Conservation (phyloP, 2,113 vertebrate genomes). For the Serinus canaria region DNA sequence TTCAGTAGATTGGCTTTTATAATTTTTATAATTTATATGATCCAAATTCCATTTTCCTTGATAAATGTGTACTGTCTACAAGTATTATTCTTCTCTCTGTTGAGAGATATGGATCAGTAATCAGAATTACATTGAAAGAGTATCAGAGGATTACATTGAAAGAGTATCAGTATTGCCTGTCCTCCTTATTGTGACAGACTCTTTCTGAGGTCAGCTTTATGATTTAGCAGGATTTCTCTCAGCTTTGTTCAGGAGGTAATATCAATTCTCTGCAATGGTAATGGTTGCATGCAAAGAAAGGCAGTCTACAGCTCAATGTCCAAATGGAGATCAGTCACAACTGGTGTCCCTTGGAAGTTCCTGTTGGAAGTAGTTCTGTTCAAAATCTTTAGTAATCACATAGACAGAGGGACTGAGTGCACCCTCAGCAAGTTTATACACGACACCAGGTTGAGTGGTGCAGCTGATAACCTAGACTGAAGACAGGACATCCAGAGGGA, state of each 20-base stretch:
- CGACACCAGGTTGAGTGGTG: no score
- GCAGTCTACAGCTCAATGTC: neutral
- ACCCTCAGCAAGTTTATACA: neutral
- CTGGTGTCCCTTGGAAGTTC: no score
- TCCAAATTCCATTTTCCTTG: neutral
- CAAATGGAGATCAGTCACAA: neutral
- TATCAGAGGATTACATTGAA: neutral
- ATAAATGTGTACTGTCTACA: neutral
- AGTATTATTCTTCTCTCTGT: neutral
- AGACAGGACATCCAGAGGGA: neutral
- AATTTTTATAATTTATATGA: rapidly evolving
- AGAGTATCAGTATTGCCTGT: neutral
- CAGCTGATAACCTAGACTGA: neutral
- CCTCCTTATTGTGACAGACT: neutral
- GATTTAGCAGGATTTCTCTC: neutral
- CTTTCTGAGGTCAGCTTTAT: neutral
- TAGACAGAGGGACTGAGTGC: neutral
- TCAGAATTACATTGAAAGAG: neutral
- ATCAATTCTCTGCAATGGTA: neutral
- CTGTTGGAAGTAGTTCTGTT: rapidly evolving
- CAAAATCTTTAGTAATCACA: neutral
- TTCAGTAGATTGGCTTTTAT: neutral
- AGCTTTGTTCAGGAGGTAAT: neutral
- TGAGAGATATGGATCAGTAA: neutral
- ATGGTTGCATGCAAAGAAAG: neutral